Conservation (phyloP, 2,797 vertebrate species). For the Dendrocincla tyrannina region DNA sequence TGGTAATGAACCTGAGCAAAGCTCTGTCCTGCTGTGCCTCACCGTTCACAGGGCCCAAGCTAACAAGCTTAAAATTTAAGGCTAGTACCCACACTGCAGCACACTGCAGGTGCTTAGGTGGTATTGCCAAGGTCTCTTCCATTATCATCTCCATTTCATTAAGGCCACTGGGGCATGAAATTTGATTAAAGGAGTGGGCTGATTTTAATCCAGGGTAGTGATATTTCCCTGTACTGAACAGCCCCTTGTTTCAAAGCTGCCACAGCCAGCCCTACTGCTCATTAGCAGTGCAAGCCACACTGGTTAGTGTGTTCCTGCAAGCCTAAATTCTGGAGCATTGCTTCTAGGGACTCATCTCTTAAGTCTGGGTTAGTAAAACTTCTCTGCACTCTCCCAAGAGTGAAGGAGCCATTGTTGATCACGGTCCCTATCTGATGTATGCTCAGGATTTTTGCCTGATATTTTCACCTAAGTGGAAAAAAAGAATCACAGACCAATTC, state of each 20-base stretch:
- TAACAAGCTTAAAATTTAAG: neutral
- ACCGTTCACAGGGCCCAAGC: neutral
- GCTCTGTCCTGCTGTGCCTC: neutral
- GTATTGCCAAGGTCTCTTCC: neutral
- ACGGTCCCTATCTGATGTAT: neutral
- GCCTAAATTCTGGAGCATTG: neutral
- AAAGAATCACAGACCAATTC: neutral
- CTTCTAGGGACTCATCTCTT: neutral
- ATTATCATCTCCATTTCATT: neutral
- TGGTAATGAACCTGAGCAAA: neutral
- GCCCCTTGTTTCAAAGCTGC: neutral
- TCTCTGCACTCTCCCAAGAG: neutral
- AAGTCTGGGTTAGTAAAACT: neutral
- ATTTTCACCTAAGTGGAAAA: neutral
- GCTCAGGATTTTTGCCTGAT: neutral
- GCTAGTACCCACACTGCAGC: neutral
- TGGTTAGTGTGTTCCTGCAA: neutral
- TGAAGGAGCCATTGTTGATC: rapidly evolving
- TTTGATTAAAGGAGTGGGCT: neutral
- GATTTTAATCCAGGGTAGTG: neutral
- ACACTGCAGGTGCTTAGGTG: neutral
- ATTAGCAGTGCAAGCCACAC: neutral
- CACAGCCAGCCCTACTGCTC: neutral
- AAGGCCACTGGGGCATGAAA: neutral
- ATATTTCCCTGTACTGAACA: neutral